phyloP scores from a whole-genome alignment of 2,888 invertebrate genomes.

The Caenorhabditis zanzibari region DNA sequence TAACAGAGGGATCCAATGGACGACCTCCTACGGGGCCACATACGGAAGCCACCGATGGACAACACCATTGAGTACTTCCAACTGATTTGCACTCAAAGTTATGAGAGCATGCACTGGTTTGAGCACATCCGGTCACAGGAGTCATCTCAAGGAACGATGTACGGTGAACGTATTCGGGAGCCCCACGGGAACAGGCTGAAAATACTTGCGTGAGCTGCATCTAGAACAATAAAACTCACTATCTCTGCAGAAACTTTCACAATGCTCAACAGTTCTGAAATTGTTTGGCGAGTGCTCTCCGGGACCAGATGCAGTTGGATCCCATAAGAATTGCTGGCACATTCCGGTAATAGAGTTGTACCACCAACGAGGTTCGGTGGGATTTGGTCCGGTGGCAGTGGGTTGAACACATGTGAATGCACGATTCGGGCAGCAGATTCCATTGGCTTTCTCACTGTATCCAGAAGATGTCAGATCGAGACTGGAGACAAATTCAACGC shows the following conservation, averaged over 20 bases:
- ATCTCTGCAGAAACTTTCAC: constrained; percentile 77
- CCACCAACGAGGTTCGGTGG: constrained; percentile 79
- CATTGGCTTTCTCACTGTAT: constrained; percentile 76
- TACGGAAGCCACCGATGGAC: constrained; percentile 75
- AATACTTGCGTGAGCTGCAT: background rate
- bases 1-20: constrained; percentile 73
- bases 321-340: constrained; percentile 79
- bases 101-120: constrained; percentile 69
- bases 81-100: constrained; percentile 77
- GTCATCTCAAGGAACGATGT: constrained; percentile 73
- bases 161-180: constrained; percentile 76
- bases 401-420: constrained; percentile 78
- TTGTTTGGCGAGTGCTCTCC: constrained; percentile 79
- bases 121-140: constrained; percentile 75
- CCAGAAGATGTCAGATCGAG: constrained; percentile 75
- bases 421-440: constrained; percentile 78
- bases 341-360: constrained; percentile 74
- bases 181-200: constrained; percentile 75
- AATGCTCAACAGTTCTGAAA: constrained; percentile 77
- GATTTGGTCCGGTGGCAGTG: constrained; percentile 78
- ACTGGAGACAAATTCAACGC: constrained; percentile 76
- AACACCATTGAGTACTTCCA: constrained; percentile 77
- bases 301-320: constrained; percentile 74
- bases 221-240: constrained; percentile 49
- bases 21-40: constrained; percentile 77